Evolutionary conservation across 2,113 vertebrate genomes (phyloP).

Genomic region (Leptobrachium ailaonicum): DNA sequence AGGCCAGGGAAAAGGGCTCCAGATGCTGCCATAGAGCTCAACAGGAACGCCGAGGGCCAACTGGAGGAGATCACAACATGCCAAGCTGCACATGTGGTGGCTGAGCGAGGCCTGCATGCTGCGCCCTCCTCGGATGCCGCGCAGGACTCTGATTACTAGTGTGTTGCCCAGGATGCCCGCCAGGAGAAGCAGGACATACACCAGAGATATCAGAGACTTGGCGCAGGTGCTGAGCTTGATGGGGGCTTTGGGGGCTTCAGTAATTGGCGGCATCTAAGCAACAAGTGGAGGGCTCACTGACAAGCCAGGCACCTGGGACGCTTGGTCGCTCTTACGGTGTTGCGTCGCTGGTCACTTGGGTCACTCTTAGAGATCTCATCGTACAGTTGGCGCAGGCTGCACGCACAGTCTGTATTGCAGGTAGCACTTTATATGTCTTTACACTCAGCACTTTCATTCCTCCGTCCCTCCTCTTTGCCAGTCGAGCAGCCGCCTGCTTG

Average conservation of each 20-base stretch:
- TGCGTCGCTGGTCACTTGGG: no score
- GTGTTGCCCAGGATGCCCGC: slow-evolving; percentile 45
- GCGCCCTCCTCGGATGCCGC: slow-evolving; percentile 1
- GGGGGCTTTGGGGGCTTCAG: not conserved
- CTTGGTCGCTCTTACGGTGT: no score
- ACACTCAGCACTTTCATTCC: no score
- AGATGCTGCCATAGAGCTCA: slow-evolving; percentile 49
- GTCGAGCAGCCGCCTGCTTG: no score
- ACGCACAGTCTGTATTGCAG: no score
- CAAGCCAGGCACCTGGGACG: not conserved
- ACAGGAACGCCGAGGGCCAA: slow-evolving; percentile 43
- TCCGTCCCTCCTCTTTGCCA: no score
- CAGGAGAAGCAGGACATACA: slow-evolving; percentile 27
- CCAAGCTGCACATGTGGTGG: slow-evolving; percentile 51
- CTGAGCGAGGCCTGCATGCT: slow-evolving; percentile 33
- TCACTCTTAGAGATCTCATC: no score
- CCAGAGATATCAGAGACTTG: slow-evolving; percentile 22
- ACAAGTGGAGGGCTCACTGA: not conserved
- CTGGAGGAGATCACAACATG: slow-evolving; percentile 47
- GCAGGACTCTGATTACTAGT: slow-evolving; percentile 38
- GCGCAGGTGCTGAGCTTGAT: slow-evolving; percentile 16
- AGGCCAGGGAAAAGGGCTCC: slow-evolving; percentile 45
- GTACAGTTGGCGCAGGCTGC: no score
- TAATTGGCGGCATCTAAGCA: slow-evolving; percentile 7
- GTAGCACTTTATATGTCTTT: no score